Percentiles rank a stretch among this genome's conserved stretches.
phyloP scores from a whole-genome alignment of 1,140 invertebrate species.

The Nephotettix cincticeps region DNA sequence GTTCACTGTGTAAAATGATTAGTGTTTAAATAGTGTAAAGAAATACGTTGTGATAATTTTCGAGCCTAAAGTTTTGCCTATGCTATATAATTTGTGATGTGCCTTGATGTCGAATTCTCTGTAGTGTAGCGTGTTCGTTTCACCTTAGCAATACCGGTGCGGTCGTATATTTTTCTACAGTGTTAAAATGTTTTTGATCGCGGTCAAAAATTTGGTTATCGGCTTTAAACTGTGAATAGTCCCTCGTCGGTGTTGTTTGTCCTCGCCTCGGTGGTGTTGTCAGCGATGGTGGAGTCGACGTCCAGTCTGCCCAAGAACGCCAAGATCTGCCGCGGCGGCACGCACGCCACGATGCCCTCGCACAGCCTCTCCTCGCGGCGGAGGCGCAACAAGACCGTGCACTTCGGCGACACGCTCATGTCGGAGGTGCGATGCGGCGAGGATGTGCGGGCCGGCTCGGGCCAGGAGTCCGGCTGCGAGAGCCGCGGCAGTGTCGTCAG shows the following conservation, averaged over 20 bases:
- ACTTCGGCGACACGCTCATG: constrained; percentile 69
- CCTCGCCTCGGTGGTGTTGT: not conserved
- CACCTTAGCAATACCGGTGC: no score
- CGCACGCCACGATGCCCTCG: constrained; percentile 8
- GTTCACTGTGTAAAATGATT: no score
- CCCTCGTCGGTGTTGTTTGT: not conserved
- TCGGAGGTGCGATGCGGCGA: constrained; percentile 49
- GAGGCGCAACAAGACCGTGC: constrained; percentile 69
- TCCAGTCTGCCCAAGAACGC: constrained; percentile 12
- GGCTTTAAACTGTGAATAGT: constrained; percentile 7
- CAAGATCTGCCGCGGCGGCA: not conserved
- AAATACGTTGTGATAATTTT: constrained; percentile 3
- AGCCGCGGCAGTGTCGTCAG: constrained; percentile 52
- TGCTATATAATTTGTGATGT: constrained; percentile 2
- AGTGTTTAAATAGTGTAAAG: no score
- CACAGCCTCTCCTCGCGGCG: constrained; percentile 55
- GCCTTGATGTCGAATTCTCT: constrained; percentile 13
- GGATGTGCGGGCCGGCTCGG: constrained; percentile 45
- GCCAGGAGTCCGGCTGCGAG: constrained; percentile 49
- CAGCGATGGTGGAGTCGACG: constrained; percentile 17
- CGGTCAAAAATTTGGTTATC: not conserved
- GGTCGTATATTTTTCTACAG: constrained; percentile 2
- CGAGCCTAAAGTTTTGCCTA: constrained; percentile 14
- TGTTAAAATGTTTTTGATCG: not conserved
- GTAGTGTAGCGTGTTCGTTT: not conserved